A percentile compares a stretch with the other conserved stretches of the same genome.
These are phyloP conservation scores for Tarsius wallacei DNA, from an alignment of 2,797 vertebrate genomes.

Conservation along the genomic window DNA sequence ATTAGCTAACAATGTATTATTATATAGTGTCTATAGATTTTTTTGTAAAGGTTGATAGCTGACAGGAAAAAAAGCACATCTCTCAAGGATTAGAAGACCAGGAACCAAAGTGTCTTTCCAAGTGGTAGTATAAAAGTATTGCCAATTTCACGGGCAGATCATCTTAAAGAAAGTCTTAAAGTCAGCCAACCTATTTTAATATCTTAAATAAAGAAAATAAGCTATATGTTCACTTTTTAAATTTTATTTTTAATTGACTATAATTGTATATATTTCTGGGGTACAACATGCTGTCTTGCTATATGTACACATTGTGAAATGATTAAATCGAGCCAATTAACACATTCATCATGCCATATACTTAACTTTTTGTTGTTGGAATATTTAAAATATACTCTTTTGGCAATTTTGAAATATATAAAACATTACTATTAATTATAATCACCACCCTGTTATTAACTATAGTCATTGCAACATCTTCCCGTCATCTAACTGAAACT, in stretches of 20 bases:
- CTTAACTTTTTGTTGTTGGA: neutral
- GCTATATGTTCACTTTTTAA: neutral
- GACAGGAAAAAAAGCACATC: neutral
- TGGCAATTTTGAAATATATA: neutral
- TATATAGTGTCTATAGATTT: constrained; percentile 39
- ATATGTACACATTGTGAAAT: neutral
- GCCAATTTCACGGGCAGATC: neutral
- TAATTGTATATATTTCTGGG: neutral
- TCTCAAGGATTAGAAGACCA: constrained; percentile 32
- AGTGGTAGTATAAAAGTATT: neutral
- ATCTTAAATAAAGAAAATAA: constrained; percentile 40
- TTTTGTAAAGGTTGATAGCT: constrained; percentile 26
- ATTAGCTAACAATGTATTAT: constrained; percentile 1
- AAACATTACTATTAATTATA: neutral
- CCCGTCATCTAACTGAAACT: neutral
- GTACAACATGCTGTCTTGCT: neutral
- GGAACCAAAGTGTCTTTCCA: constrained; percentile 8
- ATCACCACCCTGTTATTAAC: neutral
- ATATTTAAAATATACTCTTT: neutral
- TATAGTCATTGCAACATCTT: neutral
- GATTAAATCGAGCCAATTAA: neutral
- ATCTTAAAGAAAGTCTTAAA: neutral
- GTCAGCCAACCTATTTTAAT: neutral
- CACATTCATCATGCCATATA: neutral
- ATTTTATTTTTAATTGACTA: constrained; percentile 11